Percentiles rank a stretch among this genome's conserved stretches.
phyloP scores from a whole-genome alignment of 2,113 vertebrate genomes.

The Cyprinus carpio region DNA sequence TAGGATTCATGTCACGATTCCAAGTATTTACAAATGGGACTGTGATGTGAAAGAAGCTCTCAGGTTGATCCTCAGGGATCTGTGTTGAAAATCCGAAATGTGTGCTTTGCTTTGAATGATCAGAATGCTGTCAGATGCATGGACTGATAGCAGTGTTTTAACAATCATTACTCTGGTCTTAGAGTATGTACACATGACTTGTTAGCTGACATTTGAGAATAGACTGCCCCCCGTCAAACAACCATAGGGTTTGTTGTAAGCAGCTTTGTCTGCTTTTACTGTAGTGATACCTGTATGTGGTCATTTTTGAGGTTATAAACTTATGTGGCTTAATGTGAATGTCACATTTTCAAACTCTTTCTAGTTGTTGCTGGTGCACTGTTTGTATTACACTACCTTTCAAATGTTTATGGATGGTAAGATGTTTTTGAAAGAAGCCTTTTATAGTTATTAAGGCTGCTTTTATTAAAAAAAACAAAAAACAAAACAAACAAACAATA shows the following conservation, averaged over 20 bases:
- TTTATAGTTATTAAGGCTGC: not conserved
- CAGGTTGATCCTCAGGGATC: not conserved
- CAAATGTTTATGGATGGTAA: not conserved
- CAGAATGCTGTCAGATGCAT: not conserved
- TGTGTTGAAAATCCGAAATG: not conserved
- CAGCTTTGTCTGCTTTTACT: constrained; percentile 6
- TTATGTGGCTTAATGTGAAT: not conserved
- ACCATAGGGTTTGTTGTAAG: constrained; percentile 3
- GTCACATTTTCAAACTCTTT: not conserved
- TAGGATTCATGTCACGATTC: not conserved
- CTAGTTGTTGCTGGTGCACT: not conserved
- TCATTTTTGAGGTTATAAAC: not conserved
- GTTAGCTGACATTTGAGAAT: constrained; percentile 23
- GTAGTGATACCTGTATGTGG: not conserved
- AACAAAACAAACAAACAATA: no score
- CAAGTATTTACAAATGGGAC: not conserved
- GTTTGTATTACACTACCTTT: not conserved
- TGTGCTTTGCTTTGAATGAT: constrained; percentile 10
- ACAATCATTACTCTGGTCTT: not conserved
- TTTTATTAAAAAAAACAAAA: not conserved
- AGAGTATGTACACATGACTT: constrained; percentile 18
- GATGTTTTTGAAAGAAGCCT: not conserved
- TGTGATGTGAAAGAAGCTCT: not conserved
- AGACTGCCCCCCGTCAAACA: constrained; percentile 6
- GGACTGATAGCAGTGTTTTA: constrained; percentile 5